Evolutionary conservation across 2,113 vertebrate genomes (phyloP).

Genomic region (Corythaixoides concolor): DNA sequence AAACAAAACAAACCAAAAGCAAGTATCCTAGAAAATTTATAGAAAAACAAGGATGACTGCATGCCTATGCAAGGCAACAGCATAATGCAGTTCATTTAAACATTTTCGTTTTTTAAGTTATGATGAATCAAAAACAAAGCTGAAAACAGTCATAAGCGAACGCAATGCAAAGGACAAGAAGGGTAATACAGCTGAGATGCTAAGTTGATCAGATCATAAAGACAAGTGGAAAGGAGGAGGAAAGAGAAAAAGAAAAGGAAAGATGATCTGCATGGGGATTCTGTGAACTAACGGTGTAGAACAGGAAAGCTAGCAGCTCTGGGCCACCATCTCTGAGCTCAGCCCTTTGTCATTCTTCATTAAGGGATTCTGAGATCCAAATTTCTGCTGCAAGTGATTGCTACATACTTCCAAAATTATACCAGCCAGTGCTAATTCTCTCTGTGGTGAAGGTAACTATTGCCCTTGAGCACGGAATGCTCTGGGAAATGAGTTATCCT

Average conservation of each 20-base stretch:
- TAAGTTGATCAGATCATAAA: not conserved
- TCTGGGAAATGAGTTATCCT: constrained; percentile 20
- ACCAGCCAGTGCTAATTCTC: not conserved
- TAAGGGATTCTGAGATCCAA: not conserved
- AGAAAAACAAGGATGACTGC: not conserved
- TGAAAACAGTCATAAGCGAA: not conserved
- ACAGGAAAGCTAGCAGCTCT: not conserved
- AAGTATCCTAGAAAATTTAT: not conserved
- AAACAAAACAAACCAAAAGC: not conserved
- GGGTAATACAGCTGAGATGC: not conserved
- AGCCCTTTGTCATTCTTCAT: not conserved
- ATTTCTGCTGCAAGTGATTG: constrained; percentile 1
- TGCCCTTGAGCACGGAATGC: constrained; percentile 17
- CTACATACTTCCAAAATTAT: constrained; percentile 12
- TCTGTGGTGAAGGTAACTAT: not conserved
- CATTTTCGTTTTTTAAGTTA: not conserved
- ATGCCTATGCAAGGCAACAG: not conserved
- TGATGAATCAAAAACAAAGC: not conserved
- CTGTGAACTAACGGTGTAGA: not conserved
- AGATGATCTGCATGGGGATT: not conserved
- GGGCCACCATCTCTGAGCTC: not conserved
- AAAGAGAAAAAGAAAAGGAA: not conserved
- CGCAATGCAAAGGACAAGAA: not conserved
- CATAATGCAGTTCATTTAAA: not conserved
- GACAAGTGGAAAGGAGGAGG: not conserved